Conservation (phyloP, 2,797 vertebrate species). For the Odontamblyopus lacepedii region DNA sequence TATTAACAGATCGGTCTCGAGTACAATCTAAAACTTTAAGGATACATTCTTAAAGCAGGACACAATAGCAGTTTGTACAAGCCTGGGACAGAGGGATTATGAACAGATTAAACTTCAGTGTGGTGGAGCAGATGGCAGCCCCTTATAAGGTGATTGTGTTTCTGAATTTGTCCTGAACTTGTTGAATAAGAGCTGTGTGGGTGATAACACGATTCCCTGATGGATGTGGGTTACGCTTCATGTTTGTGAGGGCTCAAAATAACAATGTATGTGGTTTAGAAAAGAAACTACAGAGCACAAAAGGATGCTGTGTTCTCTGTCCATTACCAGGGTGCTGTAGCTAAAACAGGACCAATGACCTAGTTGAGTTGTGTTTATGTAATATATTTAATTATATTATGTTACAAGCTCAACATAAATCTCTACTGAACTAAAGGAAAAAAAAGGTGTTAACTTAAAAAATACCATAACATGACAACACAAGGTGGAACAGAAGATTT, state of each 20-base stretch:
- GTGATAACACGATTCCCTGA: background rate
- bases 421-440: too few species aligned
- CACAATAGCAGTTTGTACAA: slow-evolving; percentile 9
- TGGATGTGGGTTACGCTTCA: background rate
- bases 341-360: background rate
- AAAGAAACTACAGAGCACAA: background rate
- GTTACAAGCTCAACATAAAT: too few species aligned
- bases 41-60: background rate
- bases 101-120: slow-evolving; percentile 28
- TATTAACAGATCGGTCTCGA: too few species aligned
- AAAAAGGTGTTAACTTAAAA: too few species aligned
- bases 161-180: slow-evolving; percentile 7
- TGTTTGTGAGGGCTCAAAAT: background rate
- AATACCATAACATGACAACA: too few species aligned
- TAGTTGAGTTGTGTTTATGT: too few species aligned
- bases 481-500: too few species aligned
- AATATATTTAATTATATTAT: too few species aligned
- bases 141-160: slow-evolving; percentile 17
- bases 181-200: slow-evolving; percentile 17
- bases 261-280: background rate
- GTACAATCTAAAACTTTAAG: too few species aligned
- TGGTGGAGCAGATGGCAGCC: slow-evolving; percentile 42
- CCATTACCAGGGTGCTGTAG: background rate
- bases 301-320: background rate
- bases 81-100: slow-evolving; percentile 23